Conservation (phyloP, 2,888 invertebrate genomes). For the Pyrrhia umbra region DNA sequence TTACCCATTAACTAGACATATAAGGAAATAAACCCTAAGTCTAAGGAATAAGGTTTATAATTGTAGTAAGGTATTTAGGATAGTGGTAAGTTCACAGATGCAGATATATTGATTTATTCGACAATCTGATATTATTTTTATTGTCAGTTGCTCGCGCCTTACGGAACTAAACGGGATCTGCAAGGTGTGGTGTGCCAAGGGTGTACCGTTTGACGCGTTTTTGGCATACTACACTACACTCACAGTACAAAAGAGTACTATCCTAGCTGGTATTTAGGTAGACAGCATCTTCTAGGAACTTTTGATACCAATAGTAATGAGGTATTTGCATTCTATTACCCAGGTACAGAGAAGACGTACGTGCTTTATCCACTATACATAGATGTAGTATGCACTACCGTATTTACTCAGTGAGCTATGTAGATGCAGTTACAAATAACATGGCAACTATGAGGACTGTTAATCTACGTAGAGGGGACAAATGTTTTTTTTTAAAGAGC, state of each 20-base stretch:
- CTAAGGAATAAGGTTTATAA: neutral
- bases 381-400: too few relatives aligned
- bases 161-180: slow-evolving; percentile 20
- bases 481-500: too few relatives aligned
- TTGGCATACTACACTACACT: too few relatives aligned
- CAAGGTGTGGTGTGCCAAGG: slow-evolving; percentile 20
- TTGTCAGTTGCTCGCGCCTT: slow-evolving; percentile 9
- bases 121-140: slow-evolving; percentile 25
- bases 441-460: too few relatives aligned
- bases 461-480: too few relatives aligned
- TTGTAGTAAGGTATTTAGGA: neutral
- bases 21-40: neutral
- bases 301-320: too few relatives aligned
- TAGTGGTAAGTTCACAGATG: slow-evolving; percentile 29
- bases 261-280: neutral
- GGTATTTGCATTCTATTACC: too few relatives aligned
- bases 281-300: neutral
- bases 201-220: slow-evolving; percentile 5
- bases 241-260: neutral
- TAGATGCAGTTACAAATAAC: too few relatives aligned
- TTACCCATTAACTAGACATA: neutral
- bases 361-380: too few relatives aligned
- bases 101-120: slow-evolving; percentile 39
- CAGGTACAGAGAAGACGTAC: too few relatives aligned
- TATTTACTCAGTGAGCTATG: too few relatives aligned